Evolutionary conservation across 2,113 vertebrate genomes (phyloP).

Genomic region (Dromiciops gliroides): DNA sequence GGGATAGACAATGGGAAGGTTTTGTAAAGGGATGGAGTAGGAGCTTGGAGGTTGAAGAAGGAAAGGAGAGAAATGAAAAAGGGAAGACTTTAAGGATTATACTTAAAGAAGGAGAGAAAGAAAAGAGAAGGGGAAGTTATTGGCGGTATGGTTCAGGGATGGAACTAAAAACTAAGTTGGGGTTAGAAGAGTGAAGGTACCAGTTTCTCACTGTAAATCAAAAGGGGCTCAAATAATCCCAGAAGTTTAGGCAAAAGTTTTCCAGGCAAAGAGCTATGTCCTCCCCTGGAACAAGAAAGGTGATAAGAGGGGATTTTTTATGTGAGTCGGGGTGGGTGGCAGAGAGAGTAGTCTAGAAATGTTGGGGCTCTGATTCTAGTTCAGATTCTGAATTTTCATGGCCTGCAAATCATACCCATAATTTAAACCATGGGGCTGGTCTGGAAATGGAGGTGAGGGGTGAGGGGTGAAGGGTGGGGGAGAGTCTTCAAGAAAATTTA

Average conservation of each 20-base stretch:
- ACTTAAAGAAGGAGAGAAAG: neutral
- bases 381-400: neutral
- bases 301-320: neutral
- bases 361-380: neutral
- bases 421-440: neutral
- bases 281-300: too few relatives aligned
- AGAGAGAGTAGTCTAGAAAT: neutral
- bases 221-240: neutral
- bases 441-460: neutral
- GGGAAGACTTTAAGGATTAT: neutral
- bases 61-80: neutral
- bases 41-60: neutral
- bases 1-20: neutral
- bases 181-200: neutral
- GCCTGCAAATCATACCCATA: neutral
- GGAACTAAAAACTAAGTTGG: neutral
- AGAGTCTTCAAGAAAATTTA: neutral
- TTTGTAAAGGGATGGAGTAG: neutral
- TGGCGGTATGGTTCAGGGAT: neutral
- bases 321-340: neutral
- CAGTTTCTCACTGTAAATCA: neutral
- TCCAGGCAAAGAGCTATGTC: neutral
- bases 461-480: neutral
- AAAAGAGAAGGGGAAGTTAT: neutral
- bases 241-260: neutral